Conservation (phyloP, 1,140 invertebrate species). For the Listronotus bonariensis region DNA sequence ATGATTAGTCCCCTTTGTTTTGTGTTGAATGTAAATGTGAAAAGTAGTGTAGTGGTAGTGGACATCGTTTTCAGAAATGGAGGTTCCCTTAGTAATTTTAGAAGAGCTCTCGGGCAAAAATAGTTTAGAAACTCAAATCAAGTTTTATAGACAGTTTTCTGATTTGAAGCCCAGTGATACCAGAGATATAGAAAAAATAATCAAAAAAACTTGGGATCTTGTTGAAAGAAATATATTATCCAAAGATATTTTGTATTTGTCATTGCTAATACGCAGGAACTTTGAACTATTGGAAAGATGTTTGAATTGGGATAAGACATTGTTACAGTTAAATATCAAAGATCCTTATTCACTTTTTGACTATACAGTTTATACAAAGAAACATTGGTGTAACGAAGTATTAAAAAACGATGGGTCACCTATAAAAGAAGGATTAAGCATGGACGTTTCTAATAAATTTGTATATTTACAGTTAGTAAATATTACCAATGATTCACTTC, state of each 20-base stretch:
- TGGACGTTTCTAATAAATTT: slow-evolving; percentile 40
- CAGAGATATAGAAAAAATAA: slow-evolving; percentile 8
- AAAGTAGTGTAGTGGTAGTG: background rate
- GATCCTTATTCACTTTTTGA: slow-evolving; percentile 44
- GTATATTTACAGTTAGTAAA: slow-evolving; percentile 44
- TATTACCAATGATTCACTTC: slow-evolving; percentile 30
- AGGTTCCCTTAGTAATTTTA: background rate
- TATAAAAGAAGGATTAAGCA: slow-evolving; percentile 20
- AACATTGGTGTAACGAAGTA: slow-evolving; percentile 50
- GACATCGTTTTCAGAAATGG: background rate
- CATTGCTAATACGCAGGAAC: slow-evolving; percentile 42
- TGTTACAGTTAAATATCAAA: slow-evolving; percentile 36
- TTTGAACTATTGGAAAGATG: slow-evolving; percentile 41
- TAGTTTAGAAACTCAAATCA: slow-evolving; percentile 3
- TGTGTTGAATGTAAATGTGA: background rate
- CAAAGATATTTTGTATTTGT: slow-evolving; percentile 48
- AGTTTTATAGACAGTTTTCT: slow-evolving; percentile 23
- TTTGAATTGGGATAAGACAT: slow-evolving; percentile 40
- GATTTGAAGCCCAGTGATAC: background rate
- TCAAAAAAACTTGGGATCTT: slow-evolving; percentile 14
- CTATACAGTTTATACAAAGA: slow-evolving; percentile 47
- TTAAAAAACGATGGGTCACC: slow-evolving; percentile 32
- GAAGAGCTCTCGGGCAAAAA: background rate
- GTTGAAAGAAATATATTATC: slow-evolving; percentile 25
- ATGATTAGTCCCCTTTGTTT: too few species aligned